phyloP scores from a whole-genome alignment of 2,888 invertebrate species.

The Eupithecia centaureata region DNA sequence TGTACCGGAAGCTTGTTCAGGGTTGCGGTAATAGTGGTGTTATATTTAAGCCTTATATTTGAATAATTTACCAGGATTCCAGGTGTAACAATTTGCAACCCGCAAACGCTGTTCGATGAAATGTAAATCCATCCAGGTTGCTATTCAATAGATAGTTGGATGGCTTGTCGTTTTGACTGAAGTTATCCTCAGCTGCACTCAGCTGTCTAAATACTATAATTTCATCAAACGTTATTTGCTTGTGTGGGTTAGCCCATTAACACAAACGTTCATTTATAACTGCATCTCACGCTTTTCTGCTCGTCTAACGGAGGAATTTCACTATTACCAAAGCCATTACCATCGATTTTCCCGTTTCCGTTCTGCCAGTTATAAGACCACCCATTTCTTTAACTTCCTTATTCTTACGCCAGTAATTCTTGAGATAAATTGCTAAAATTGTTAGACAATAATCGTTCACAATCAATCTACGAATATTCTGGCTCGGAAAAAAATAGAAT shows the following conservation, averaged over 20 bases:
- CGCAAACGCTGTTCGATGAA: constrained; percentile 7
- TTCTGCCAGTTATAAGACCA: constrained; percentile 20
- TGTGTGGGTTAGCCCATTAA: neutral
- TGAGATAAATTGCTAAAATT: constrained; percentile 7
- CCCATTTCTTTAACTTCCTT: constrained; percentile 9
- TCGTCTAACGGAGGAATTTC: neutral
- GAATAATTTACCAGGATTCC: neutral
- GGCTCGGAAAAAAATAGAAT: neutral
- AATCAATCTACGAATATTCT: neutral
- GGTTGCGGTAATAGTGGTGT: constrained; percentile 6
- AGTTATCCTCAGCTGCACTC: neutral
- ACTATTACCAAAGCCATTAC: constrained; percentile 9
- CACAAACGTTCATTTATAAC: neutral
- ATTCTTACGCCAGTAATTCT: neutral
- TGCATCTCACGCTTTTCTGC: constrained; percentile 1
- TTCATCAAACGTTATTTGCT: neutral
- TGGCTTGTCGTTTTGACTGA: neutral
- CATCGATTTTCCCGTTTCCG: constrained; percentile 15
- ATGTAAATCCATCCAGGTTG: neutral
- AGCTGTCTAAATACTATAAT: neutral
- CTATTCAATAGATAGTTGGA: neutral
- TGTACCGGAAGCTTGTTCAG: constrained; percentile 20
- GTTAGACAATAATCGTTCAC: neutral
- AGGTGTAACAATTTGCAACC: constrained; percentile 5
- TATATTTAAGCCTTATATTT: constrained; percentile 9